Evolutionary conservation across 2,113 vertebrate species (phyloP).

Genomic region (Ibidorhyncha struthersii): DNA sequence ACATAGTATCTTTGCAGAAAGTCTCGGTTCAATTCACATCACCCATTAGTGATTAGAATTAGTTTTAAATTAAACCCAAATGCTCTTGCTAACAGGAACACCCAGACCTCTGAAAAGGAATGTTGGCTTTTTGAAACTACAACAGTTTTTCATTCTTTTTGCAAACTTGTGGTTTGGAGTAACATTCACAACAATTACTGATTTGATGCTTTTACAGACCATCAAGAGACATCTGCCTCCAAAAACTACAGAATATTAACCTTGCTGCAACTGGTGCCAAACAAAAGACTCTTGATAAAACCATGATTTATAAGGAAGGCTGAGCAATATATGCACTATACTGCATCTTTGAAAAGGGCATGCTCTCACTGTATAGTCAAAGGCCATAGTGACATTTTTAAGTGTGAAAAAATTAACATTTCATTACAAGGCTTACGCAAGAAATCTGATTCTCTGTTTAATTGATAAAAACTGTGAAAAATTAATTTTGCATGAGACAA

Average conservation of each 20-base stretch:
- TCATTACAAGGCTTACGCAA: neutral
- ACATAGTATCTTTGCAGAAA: neutral
- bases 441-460: neutral
- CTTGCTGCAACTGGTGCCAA: neutral
- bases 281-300: neutral
- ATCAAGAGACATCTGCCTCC: neutral
- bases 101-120: neutral
- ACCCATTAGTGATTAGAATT: too few relatives aligned
- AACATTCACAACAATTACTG: neutral
- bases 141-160: neutral
- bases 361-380: neutral
- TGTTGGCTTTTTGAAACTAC: neutral
- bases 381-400: neutral
- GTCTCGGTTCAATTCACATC: neutral
- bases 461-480: neutral
- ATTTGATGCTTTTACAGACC: neutral
- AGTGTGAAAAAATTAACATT: fast-evolving
- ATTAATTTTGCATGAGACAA: neutral
- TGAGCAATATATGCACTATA: neutral
- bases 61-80: neutral
- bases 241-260: neutral
- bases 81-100: neutral
- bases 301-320: neutral
- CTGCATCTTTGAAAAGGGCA: neutral
- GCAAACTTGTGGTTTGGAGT: too few relatives aligned